phyloP scores from a whole-genome alignment of 2,888 invertebrate species.

The Escarpia spicata region DNA sequence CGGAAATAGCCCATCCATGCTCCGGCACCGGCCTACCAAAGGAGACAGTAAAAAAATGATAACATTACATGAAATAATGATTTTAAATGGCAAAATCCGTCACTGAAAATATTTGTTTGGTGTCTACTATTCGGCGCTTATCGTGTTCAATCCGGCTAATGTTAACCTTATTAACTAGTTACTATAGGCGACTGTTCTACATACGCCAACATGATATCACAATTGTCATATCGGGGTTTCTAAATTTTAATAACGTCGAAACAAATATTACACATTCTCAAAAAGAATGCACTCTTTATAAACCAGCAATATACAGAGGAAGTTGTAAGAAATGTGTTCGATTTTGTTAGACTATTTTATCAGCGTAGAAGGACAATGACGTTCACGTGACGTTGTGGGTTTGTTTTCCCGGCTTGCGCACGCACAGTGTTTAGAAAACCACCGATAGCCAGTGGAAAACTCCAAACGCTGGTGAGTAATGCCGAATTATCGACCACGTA shows the following conservation, averaged over 20 bases:
- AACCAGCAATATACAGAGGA: neutral
- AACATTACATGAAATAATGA: neutral
- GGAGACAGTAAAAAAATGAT: too few relatives aligned
- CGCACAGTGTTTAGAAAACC: neutral
- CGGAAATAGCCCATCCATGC: too few relatives aligned
- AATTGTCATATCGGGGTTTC: neutral
- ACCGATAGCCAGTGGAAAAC: neutral
- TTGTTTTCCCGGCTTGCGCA: neutral
- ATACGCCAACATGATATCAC: neutral
- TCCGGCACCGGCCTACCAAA: too few relatives aligned
- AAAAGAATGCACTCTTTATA: neutral
- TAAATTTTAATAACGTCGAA: neutral
- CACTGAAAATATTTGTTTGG: neutral
- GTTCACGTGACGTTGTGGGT: constrained; percentile 12
- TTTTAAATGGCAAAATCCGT: neutral
- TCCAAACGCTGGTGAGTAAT: neutral
- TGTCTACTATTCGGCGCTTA: neutral
- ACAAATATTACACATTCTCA: neutral
- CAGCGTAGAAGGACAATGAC: neutral
- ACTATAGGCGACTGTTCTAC: neutral
- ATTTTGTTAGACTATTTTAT: neutral
- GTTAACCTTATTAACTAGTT: neutral
- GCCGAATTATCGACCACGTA: neutral
- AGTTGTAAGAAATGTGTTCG: neutral
- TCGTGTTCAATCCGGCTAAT: neutral